phyloP scores from a whole-genome alignment of 2,797 vertebrate genomes.

The Lindbergichthys nudifrons region DNA sequence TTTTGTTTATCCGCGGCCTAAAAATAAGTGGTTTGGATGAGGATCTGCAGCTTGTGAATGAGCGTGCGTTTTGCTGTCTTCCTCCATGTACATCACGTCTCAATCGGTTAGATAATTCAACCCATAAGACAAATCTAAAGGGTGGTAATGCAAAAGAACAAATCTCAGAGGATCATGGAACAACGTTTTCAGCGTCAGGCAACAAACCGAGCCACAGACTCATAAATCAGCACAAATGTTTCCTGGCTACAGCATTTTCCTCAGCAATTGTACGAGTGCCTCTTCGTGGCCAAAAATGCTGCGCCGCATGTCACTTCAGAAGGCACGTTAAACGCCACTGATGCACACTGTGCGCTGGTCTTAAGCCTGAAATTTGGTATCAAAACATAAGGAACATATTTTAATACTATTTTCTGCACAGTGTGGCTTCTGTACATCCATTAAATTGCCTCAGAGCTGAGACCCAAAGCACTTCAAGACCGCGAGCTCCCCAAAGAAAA shows the following conservation, averaged over 20 bases:
- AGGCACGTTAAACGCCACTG: slow-evolving; percentile 29
- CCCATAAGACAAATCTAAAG: slow-evolving; percentile 22
- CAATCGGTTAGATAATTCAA: slow-evolving; percentile 27
- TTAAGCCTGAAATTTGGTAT: slow-evolving; percentile 38
- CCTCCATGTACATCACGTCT: slow-evolving; percentile 16
- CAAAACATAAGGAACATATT: slow-evolving; percentile 70
- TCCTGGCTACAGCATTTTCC: slow-evolving; percentile 55
- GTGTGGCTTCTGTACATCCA: slow-evolving; percentile 63
- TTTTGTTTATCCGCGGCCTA: slow-evolving; percentile 30
- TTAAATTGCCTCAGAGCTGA: slow-evolving; percentile 77
- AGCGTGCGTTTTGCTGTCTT: slow-evolving; percentile 14
- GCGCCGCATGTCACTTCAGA: slow-evolving; percentile 42
- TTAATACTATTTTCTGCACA: slow-evolving; percentile 66
- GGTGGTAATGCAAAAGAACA: slow-evolving; percentile 12
- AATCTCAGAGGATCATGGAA: slow-evolving; percentile 31
- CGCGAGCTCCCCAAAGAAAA: slow-evolving; percentile 86
- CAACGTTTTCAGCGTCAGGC: slow-evolving; percentile 38
- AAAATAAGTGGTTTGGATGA: slow-evolving; percentile 46
- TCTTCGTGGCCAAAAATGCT: slow-evolving; percentile 13
- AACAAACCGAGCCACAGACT: slow-evolving; percentile 29
- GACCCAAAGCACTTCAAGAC: slow-evolving; percentile 81
- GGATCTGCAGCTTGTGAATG: slow-evolving; percentile 9
- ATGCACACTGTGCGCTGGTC: slow-evolving; percentile 12
- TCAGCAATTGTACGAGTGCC: slow-evolving; percentile 26
- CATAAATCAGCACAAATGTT: slow-evolving; percentile 54